Conservation (phyloP, 2,113 vertebrate species). For the Hiodon tergisus region DNA sequence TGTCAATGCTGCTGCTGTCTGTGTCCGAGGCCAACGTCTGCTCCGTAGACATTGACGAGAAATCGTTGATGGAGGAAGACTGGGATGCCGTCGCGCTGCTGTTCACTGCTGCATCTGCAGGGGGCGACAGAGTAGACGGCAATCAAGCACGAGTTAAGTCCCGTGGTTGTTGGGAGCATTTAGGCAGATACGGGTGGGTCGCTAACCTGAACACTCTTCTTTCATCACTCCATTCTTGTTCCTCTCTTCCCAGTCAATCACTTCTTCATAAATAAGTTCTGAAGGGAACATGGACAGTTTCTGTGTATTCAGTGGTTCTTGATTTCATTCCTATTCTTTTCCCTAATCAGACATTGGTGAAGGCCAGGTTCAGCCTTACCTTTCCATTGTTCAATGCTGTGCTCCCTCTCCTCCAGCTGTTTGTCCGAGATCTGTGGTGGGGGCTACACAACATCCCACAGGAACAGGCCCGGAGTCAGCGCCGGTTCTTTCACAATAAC, state of each 20-base stretch:
- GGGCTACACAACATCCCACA: conserved; percentile 66
- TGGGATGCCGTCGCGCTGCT: conserved; percentile 83
- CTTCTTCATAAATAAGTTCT: conserved; percentile 97
- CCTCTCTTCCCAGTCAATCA: conserved; percentile 96
- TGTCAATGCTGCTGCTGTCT: conserved; percentile 96
- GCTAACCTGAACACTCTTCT: conserved; percentile 89
- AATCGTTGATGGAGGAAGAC: conserved; percentile 95
- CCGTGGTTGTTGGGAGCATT: too few species aligned
- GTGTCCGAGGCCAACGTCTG: conserved; percentile 97
- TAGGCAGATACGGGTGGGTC: conserved; percentile 26
- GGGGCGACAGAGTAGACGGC: conserved; percentile 59
- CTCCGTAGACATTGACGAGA: conserved; percentile 98
- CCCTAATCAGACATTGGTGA: background rate
- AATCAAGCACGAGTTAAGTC: conserved; percentile 41
- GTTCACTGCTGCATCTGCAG: conserved; percentile 79
- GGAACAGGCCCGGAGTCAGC: conserved; percentile 2
- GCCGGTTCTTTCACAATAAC: background rate
- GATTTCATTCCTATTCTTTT: background rate
- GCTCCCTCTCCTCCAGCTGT: conserved; percentile 91
- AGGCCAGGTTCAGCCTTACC: conserved; percentile 59
- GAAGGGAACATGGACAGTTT: conserved; percentile 4
- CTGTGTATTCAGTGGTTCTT: background rate
- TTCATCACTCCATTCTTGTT: conserved; percentile 93
- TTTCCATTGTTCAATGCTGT: conserved; percentile 97
- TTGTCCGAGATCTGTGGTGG: conserved; percentile 95